Evolutionary conservation across 2,113 vertebrate species (phyloP).

Genomic region (Pitta sordida): DNA sequence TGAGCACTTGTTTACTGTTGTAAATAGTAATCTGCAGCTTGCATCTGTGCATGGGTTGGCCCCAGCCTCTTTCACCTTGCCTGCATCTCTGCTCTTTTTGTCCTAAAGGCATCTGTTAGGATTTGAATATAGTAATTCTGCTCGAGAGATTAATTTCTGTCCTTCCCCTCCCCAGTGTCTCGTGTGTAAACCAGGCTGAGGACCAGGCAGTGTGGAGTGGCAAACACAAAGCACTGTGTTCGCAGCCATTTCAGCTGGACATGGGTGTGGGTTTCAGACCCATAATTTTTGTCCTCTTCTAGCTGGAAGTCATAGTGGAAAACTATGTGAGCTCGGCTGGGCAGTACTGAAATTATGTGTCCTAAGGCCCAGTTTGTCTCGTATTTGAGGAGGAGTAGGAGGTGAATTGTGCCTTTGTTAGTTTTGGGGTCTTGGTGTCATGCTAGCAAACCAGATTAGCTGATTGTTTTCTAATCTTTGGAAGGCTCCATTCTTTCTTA

Average conservation of each 20-base stretch:
- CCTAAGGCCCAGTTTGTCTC: background rate
- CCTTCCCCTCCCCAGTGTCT: background rate
- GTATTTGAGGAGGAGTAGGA: background rate
- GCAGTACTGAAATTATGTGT: background rate
- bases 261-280: background rate
- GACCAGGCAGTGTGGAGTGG: background rate
- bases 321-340: background rate
- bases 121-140: constrained; percentile 27
- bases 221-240: background rate
- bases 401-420: background rate
- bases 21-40: background rate
- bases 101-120: constrained; percentile 14
- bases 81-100: background rate
- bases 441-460: background rate
- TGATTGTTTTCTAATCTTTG: background rate
- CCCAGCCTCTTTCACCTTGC: constrained; percentile 6
- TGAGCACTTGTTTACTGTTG: constrained; percentile 9
- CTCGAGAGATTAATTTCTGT: constrained; percentile 6
- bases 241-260: background rate
- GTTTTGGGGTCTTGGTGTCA: background rate
- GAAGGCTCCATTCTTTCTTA: background rate
- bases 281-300: background rate
- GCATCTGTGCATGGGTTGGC: background rate
- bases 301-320: background rate
- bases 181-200: background rate